A percentile compares a stretch with the other conserved stretches of the same genome.
Evolutionary conservation across 2,113 vertebrate genomes (phyloP).

Genomic region (Amazona guildingii): DNA sequence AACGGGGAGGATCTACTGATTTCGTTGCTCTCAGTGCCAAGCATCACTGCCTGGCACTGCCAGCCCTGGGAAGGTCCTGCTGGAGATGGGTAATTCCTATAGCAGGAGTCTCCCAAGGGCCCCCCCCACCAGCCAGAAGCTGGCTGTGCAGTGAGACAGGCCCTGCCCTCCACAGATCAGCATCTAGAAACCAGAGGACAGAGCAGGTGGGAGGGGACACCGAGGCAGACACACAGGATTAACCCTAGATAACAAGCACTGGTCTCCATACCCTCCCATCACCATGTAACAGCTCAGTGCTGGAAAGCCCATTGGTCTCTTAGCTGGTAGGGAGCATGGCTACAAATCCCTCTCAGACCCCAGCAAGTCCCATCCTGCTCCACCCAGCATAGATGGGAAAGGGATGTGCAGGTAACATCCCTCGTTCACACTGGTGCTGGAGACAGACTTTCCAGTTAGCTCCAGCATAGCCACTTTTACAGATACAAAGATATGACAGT

Average conservation of each 20-base stretch:
- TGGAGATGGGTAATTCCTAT: neutral
- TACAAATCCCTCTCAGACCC: neutral
- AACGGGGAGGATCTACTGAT: neutral
- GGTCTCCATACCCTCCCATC: neutral
- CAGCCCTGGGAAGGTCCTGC: neutral
- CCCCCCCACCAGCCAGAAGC: neutral
- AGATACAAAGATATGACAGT: neutral
- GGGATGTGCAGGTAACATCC: neutral
- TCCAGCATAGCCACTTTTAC: neutral
- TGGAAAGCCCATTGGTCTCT: neutral
- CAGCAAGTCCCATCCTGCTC: neutral
- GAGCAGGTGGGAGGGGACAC: neutral
- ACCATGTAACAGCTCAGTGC: neutral
- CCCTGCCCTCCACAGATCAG: neutral
- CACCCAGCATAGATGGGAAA: neutral
- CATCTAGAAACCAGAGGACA: neutral
- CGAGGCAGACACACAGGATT: neutral
- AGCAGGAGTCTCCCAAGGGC: neutral
- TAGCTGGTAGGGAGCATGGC: neutral
- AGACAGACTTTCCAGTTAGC: neutral
- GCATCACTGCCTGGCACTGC: rapidly evolving
- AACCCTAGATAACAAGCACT: neutral
- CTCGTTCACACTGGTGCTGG: neutral
- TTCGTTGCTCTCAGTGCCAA: neutral
- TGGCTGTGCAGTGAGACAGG: rapidly evolving